These are phyloP conservation scores for Drosophila formosana DNA, from an alignment of 2,888 invertebrate species.

Conservation along the genomic window DNA sequence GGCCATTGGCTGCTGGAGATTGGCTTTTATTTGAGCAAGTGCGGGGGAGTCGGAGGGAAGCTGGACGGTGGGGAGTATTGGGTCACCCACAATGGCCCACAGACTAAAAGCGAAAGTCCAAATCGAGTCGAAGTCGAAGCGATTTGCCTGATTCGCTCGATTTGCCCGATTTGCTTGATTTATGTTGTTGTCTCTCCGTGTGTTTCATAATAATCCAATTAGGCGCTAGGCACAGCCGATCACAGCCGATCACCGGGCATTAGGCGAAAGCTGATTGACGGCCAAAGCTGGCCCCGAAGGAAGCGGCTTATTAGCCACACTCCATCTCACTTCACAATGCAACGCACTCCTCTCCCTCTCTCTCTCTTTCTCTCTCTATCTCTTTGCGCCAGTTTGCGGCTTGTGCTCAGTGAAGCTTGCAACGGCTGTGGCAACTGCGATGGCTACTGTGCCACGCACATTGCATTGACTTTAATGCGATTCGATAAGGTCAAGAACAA, in stretches of 20 bases:
- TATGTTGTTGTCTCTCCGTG: slow-evolving; percentile 32
- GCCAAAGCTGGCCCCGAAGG: slow-evolving; percentile 57
- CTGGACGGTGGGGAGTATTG: slow-evolving; percentile 47
- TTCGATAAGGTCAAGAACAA: slow-evolving; percentile 79
- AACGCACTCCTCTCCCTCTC: slow-evolving; percentile 1
- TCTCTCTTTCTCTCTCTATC: slow-evolving; percentile 17
- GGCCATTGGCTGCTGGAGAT: slow-evolving; percentile 46
- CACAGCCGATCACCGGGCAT: slow-evolving; percentile 58
- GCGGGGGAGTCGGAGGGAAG: background rate
- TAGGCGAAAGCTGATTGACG: slow-evolving; percentile 81
- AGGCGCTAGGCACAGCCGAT: slow-evolving; percentile 53
- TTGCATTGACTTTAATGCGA: slow-evolving; percentile 67
- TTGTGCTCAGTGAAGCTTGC: slow-evolving; percentile 35
- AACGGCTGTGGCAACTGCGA: slow-evolving; percentile 1
- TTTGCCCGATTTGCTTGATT: slow-evolving; percentile 54
- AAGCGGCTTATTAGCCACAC: slow-evolving; percentile 74
- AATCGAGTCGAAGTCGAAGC: slow-evolving; percentile 37
- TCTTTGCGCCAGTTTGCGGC: slow-evolving; percentile 11
- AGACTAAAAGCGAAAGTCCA: slow-evolving; percentile 76
- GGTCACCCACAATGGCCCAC: slow-evolving; percentile 68
- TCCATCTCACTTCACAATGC: background rate
- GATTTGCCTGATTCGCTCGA: slow-evolving; percentile 42
- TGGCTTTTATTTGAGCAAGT: slow-evolving; percentile 26
- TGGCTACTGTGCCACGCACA: slow-evolving; percentile 76
- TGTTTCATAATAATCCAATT: slow-evolving; percentile 78